Conservation (phyloP, 2,888 invertebrate genomes). For the Acleris emargana region DNA sequence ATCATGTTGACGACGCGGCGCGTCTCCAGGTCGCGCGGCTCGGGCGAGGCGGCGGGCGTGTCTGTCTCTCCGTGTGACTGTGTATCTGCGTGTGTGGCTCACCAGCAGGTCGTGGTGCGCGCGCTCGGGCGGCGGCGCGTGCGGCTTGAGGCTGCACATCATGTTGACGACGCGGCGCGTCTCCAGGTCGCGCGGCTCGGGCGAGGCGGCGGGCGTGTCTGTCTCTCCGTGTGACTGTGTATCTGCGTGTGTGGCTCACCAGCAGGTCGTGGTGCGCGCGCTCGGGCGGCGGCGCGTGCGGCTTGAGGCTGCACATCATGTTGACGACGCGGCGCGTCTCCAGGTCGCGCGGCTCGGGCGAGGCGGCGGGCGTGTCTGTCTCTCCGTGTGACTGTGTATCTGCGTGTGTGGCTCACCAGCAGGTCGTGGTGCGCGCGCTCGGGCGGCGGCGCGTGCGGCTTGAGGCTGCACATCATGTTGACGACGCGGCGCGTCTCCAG, state of each 20-base stretch:
- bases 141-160: conserved; percentile 96
- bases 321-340: conserved; percentile 95
- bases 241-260: conserved; percentile 64
- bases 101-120: conserved; percentile 85
- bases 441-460: conserved; percentile 85
- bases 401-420: conserved; percentile 74
- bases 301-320: conserved; percentile 97
- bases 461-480: conserved; percentile 97
- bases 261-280: conserved; percentile 81
- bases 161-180: conserved; percentile 95
- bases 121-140: conserved; percentile 68
- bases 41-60: conserved; percentile 91
- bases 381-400: neutral
- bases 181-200: conserved; percentile 94
- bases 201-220: conserved; percentile 90
- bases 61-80: neutral
- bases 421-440: conserved; percentile 76
- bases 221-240: neutral
- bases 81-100: conserved; percentile 41
- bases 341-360: conserved; percentile 93
- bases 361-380: conserved; percentile 88
- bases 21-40: conserved; percentile 93
- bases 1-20: conserved; percentile 97
- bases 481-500: conserved; percentile 95
- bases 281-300: conserved; percentile 79